Base-by-base conservation (phyloP, 2,797 vertebrate genomes). In the Intellagama lesueurii region DNA sequence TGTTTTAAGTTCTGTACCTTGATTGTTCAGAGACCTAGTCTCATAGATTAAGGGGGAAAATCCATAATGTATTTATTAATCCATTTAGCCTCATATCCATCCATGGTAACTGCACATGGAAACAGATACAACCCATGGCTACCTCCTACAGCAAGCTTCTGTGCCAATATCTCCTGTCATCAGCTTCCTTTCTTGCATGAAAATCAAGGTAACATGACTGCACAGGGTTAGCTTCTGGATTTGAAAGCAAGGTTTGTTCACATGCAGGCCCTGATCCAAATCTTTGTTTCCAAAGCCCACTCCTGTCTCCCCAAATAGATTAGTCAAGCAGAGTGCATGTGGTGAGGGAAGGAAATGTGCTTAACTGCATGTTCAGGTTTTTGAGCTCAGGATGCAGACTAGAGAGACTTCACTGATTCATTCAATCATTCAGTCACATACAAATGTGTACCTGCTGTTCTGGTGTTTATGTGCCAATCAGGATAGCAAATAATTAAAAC, bases 41-140 rank as follows among this genome's bases (percentile, higher is more conserved):
- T 80, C 77, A 87, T 80, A 80, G n/a, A 17, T 86, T 60, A 47
- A 80, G 32, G 82, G 90, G 30, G 91, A 40, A 4, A 72, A 86
- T 92, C 87, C 32, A 7, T 75, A 70, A 68, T 22, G 73, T 80
- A 0, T 85, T 92, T 88, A 88, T 60, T 87, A 88, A 92, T 84
- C 88, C 90, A 85, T 14, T 86, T 40, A 78, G 12, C 77, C 83
- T 90, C 72, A 90, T 56, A 56, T 56, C 52, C 1, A 88, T 75
- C 69, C 28, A 19, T 44, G 66, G 90, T 79, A 66, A 60, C 81
- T 17, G 7, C 78, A 35, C 75, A 16, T 30, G 26, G 78, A 40
- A 8, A 2, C 28, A 35, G 79, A n/a, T 12, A 32, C 16, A 64
- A 86, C 56, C 28, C 28, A n/a, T 44, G 56, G 26, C 70, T 35